A percentile compares a stretch with the other conserved stretches of the same genome.
Evolutionary conservation across 2,888 invertebrate genomes (phyloP).

Genomic region (Drosophila paucipuncta): DNA sequence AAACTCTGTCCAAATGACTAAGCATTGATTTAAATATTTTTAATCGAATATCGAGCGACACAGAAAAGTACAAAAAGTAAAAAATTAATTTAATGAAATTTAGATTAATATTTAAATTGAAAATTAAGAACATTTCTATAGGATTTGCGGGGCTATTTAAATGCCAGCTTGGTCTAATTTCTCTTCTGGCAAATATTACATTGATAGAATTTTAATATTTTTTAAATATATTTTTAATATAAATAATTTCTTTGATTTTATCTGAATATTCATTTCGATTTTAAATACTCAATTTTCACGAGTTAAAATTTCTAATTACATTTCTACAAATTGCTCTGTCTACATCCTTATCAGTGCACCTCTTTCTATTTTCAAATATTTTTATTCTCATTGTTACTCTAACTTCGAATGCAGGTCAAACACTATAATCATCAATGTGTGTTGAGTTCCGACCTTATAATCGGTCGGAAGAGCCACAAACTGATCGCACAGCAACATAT

Average conservation of each 20-base stretch:
- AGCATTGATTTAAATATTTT: neutral
- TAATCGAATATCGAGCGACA: neutral
- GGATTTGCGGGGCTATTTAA: neutral
- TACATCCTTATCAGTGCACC: neutral
- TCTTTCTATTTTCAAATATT: neutral
- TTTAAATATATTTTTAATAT: too few species aligned
- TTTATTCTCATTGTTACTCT: neutral
- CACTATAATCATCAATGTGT: neutral
- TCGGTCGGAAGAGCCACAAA: neutral
- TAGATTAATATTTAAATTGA: neutral
- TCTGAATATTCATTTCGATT: neutral
- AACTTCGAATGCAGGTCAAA: fast-evolving
- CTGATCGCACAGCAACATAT: neutral
- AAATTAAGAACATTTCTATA: neutral
- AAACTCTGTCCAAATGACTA: neutral
- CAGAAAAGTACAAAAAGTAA: neutral
- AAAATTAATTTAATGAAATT: neutral
- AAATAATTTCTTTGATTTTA: too few species aligned
- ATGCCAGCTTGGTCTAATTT: neutral
- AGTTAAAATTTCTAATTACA: neutral
- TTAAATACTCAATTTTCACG: neutral
- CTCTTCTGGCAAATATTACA: neutral
- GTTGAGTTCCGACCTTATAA: neutral
- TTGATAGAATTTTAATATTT: neutral
- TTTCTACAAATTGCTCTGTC: neutral